Base-by-base conservation (phyloP, 2,113 vertebrate species). In the Orycteropus afer region DNA sequence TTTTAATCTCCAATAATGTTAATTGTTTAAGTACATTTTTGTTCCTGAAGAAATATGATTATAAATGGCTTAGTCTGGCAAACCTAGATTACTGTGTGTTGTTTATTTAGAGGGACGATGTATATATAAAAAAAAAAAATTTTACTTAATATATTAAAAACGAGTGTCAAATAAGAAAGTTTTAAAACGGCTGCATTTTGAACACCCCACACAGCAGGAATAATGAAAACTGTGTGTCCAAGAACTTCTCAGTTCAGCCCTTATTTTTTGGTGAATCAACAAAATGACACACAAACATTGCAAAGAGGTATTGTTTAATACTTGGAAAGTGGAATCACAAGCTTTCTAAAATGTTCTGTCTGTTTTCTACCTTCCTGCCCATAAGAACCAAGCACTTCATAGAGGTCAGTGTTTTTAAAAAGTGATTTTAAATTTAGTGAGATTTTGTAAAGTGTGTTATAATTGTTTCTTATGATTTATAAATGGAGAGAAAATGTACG, bases 1-100 rank as follows among this genome's bases (percentile, higher is more conserved):
- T 88, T 95, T 77, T 71, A 89, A 93, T 89, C 88, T 96, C 65
- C 71, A 95, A 77, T 96, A 96, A 96, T 96, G 94, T 93, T 97
- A 97, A 98, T 98, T 96, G 85, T 96, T 87, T 86, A 89, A 94
- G 92, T 93, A 78, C 83, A 93, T 98, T 98, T 97, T 86, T 97
- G 25, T 93, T 96, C 86, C 86, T 93, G 81, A 79, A 86, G 71
- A 95, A 95, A 93, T 97, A 85, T 91, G 87, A 81, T 92, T 96
- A 0, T 0, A 96, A 93, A 96, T 88, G 80, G 73, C 69, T 96
- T 96, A 96, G 93, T 85, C 91, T 87, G 65, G 69, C 53, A 90
- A 4, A 76, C 91, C 96, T 95, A 57, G 34, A 65, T 97, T 78
- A 96, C 86, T 78, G 91, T 90, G 40, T 78, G 13, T 29, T 90